Conservation (phyloP, 2,113 vertebrate species). For the Phaetusa simplex region DNA sequence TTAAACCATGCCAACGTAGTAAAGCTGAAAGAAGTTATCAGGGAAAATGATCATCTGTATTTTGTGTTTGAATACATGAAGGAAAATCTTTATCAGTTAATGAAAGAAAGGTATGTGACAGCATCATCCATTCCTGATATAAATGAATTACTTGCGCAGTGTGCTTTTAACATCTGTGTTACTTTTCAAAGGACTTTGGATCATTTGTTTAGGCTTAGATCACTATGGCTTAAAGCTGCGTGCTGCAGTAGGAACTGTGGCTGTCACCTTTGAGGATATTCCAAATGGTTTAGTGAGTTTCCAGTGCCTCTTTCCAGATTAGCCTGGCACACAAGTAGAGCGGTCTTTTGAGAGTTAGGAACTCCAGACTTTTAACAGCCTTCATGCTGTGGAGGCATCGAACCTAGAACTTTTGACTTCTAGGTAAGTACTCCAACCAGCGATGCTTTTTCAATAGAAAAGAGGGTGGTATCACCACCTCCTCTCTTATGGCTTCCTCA, state of each 20-base stretch:
- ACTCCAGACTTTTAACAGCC: not conserved
- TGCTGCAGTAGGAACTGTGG: not conserved
- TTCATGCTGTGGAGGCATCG: not conserved
- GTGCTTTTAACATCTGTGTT: not conserved
- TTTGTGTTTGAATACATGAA: constrained; percentile 89
- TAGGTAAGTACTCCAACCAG: not conserved
- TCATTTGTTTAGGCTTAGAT: not conserved
- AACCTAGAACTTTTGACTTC: not conserved
- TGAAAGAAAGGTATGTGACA: constrained; percentile 82
- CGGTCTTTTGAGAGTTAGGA: not conserved
- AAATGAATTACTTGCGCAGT: not conserved
- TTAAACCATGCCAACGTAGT: constrained; percentile 84
- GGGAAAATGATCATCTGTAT: constrained; percentile 85
- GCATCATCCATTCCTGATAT: not conserved
- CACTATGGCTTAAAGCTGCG: not conserved
- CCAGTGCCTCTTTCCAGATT: not conserved
- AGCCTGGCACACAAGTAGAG: not conserved
- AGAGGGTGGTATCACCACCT: not conserved
- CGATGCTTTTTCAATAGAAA: not conserved
- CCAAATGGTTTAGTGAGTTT: not conserved
- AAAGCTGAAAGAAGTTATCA: constrained; percentile 85
- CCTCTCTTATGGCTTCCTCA: not conserved
- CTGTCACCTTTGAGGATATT: not conserved
- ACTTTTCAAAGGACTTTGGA: not conserved
- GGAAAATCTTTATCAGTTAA: constrained; percentile 86